Conservation (phyloP, 2,113 vertebrate genomes). For the Typhlomys cinereus region DNA sequence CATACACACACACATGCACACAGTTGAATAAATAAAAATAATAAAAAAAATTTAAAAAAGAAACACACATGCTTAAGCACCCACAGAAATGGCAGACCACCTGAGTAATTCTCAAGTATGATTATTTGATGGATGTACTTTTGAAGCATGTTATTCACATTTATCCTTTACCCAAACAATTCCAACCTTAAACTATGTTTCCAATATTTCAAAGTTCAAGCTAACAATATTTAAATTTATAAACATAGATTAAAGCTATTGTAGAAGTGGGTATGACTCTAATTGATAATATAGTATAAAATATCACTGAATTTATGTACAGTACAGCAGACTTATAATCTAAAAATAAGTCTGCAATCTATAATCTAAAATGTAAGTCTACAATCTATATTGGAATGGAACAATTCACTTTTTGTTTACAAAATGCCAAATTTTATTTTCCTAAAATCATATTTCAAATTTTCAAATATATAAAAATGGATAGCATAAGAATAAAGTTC, state of each 20-base stretch:
- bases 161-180: background rate
- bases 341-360: background rate
- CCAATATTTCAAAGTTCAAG: slow-evolving; percentile 2
- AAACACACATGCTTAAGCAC: background rate
- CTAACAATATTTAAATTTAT: background rate
- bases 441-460: background rate
- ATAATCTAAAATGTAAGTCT: slow-evolving; percentile 1
- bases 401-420: background rate
- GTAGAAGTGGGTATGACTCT: background rate
- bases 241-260: background rate
- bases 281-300: background rate
- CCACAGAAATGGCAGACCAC: background rate
- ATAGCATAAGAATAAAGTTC: background rate
- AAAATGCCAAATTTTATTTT: background rate
- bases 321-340: background rate
- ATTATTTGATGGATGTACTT: background rate
- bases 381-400: background rate
- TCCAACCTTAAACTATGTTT: background rate
- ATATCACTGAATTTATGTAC: background rate
- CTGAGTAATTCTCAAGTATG: background rate
- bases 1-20: too few species aligned
- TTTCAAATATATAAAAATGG: background rate
- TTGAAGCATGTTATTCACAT: background rate
- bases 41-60: too few species aligned
- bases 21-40: too few species aligned